phyloP scores from a whole-genome alignment of 2,888 invertebrate genomes.

The Megalurothrips usitatus region DNA sequence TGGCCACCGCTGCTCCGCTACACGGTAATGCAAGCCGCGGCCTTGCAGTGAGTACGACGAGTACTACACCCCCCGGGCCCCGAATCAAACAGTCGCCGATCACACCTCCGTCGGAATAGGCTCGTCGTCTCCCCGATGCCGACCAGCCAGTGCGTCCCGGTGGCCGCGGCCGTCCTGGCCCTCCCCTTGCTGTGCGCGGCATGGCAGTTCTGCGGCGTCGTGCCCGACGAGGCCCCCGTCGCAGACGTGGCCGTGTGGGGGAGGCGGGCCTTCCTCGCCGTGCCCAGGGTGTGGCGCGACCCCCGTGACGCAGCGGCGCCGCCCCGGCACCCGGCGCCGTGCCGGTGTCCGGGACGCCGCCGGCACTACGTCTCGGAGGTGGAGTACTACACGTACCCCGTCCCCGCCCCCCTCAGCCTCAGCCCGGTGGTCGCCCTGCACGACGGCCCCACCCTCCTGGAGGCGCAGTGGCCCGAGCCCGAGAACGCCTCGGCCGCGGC shows the following conservation, averaged over 20 bases:
- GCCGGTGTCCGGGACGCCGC: too few relatives aligned
- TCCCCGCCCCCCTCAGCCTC: neutral
- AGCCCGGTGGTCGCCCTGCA: neutral
- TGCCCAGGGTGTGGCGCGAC: constrained; percentile 32
- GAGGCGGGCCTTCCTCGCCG: constrained; percentile 33
- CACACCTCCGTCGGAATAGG: too few relatives aligned
- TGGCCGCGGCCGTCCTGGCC: neutral
- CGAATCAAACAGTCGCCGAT: too few relatives aligned
- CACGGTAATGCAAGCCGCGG: too few relatives aligned
- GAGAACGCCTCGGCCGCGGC: constrained; percentile 42
- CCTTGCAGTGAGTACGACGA: too few relatives aligned
- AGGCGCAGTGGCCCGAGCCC: constrained; percentile 30
- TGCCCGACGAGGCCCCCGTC: constrained; percentile 39
- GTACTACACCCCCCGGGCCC: too few relatives aligned
- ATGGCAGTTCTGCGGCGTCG: constrained; percentile 21
- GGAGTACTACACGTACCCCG: too few relatives aligned
- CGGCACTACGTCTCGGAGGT: too few relatives aligned
- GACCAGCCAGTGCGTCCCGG: neutral
- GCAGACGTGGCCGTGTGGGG: constrained; percentile 35
- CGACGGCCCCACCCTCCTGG: constrained; percentile 11
- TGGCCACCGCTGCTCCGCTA: too few relatives aligned
- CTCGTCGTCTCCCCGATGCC: too few relatives aligned
- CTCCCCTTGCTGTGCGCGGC: neutral
- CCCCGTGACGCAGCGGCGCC: neutral
- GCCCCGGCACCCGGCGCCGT: neutral